Evolutionary conservation across 2,888 invertebrate species (phyloP).

Genomic region (Cetonia aurata): DNA sequence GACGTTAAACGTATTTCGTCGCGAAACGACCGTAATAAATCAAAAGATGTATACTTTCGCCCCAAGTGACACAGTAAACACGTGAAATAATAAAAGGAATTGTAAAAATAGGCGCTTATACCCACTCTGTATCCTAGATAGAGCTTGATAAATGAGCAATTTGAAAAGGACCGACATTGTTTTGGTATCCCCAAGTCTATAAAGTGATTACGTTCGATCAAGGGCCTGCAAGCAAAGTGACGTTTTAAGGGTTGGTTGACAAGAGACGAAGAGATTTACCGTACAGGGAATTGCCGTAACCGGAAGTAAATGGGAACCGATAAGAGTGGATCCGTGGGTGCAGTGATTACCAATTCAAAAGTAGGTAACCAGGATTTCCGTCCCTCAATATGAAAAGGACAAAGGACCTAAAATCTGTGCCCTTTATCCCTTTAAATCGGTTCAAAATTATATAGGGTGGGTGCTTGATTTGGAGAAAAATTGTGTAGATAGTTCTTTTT

Average conservation of each 20-base stretch:
- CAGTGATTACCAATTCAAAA: too few species aligned
- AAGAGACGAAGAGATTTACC: conserved; percentile 15
- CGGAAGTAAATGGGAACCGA: conserved; percentile 8
- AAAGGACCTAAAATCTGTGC: too few species aligned
- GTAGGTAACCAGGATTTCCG: too few species aligned
- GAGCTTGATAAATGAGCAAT: conserved; percentile 26
- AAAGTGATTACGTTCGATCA: conserved; percentile 21
- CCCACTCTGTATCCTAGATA: conserved; percentile 5
- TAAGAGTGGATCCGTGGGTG: neutral
- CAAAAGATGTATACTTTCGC: conserved; percentile 8
- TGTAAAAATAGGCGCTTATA: conserved; percentile 17
- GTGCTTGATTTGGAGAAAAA: too few species aligned
- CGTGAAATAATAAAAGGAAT: conserved; percentile 24
- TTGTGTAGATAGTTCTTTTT: too few species aligned
- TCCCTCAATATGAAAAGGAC: too few species aligned
- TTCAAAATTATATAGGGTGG: too few species aligned
- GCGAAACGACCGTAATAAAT: conserved; percentile 13
- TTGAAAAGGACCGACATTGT: conserved; percentile 21
- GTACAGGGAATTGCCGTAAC: conserved; percentile 1
- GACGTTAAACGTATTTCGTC: neutral
- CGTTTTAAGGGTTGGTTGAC: conserved; percentile 9
- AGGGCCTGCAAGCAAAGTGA: conserved; percentile 2
- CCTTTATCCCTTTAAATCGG: too few species aligned
- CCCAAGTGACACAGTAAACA: neutral
- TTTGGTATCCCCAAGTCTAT: conserved; percentile 1